Percentiles rank a stretch among this genome's conserved stretches.
These are phyloP conservation scores for Vanessa cardui DNA, from an alignment of 2,888 invertebrate species.

Conservation along the genomic window DNA sequence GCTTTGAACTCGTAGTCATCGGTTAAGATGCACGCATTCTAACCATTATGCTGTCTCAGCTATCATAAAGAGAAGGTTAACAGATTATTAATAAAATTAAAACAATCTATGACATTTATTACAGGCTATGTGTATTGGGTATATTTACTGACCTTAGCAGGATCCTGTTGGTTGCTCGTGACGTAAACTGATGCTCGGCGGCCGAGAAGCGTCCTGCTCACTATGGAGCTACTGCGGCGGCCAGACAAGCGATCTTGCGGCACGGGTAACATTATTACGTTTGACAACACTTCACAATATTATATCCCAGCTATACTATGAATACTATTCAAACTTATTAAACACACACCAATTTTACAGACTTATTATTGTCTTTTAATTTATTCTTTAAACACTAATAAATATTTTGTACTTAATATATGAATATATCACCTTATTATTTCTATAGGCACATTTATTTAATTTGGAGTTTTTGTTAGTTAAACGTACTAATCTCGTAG, in stretches of 20 bases:
- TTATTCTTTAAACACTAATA: neutral
- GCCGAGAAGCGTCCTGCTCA: constrained; percentile 85
- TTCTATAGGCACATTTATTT: constrained; percentile 41
- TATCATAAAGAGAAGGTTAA: too few relatives aligned
- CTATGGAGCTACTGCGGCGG: constrained; percentile 86
- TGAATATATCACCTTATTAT: constrained; percentile 25
- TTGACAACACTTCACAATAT: constrained; percentile 26
- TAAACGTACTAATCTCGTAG: neutral
- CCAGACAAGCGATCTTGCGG: constrained; percentile 83
- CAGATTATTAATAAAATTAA: too few relatives aligned
- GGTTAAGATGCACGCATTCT: too few relatives aligned
- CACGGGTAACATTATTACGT: constrained; percentile 74
- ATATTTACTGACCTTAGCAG: constrained; percentile 82
- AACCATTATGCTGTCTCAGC: too few relatives aligned
- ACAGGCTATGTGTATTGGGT: neutral
- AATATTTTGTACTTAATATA: constrained; percentile 7
- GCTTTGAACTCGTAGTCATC: too few relatives aligned
- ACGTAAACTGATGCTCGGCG: constrained; percentile 86
- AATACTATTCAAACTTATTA: neutral
- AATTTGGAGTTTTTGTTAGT: constrained; percentile 37
- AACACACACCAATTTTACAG: too few relatives aligned
- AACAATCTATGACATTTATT: too few relatives aligned
- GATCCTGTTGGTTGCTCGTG: constrained; percentile 84
- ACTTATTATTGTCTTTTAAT: neutral
- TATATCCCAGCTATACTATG: too few relatives aligned